These are phyloP conservation scores for Drosophila pseudotalamancana DNA, from an alignment of 2,888 invertebrate species.

Conservation along the genomic window DNA sequence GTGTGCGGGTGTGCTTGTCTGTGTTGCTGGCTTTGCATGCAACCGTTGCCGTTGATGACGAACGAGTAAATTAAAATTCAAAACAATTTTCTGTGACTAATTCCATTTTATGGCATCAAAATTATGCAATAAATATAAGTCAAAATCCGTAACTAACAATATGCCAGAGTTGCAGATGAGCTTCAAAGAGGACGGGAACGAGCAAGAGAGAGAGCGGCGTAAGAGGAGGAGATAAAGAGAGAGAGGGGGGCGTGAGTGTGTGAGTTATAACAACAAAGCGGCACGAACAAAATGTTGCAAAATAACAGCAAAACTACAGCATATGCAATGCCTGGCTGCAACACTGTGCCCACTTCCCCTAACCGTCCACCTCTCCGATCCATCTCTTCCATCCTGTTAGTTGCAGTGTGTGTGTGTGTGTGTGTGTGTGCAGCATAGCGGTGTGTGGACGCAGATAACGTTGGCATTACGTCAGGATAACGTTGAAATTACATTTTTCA, in stretches of 20 bases:
- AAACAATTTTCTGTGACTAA: constrained; percentile 69
- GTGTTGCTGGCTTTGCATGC: not conserved
- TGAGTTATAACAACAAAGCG: constrained; percentile 25
- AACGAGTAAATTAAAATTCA: constrained; percentile 72
- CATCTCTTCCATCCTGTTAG: not conserved
- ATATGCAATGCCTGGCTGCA: constrained; percentile 47
- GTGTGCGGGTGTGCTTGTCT: not conserved
- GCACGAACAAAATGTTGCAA: constrained; percentile 27
- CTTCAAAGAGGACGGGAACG: not conserved
- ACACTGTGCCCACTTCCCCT: not conserved
- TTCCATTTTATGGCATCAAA: constrained; percentile 69
- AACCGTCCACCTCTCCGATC: not conserved
- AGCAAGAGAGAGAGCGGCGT: not conserved
- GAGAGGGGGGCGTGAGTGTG: not conserved
- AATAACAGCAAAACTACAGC: constrained; percentile 39
- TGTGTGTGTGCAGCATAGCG: constrained; percentile 14
- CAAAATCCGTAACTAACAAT: constrained; percentile 69
- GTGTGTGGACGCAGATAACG: constrained; percentile 72
- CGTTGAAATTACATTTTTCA: constrained; percentile 78
- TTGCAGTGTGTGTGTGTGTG: not conserved
- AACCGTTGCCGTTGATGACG: constrained; percentile 29
- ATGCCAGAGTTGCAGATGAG: constrained; percentile 36
- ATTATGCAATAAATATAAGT: constrained; percentile 75
- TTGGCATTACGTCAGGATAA: constrained; percentile 76
- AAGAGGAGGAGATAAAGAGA: not conserved